Base-by-base conservation (phyloP, 2,888 invertebrate genomes). In the Volucella inanis region DNA sequence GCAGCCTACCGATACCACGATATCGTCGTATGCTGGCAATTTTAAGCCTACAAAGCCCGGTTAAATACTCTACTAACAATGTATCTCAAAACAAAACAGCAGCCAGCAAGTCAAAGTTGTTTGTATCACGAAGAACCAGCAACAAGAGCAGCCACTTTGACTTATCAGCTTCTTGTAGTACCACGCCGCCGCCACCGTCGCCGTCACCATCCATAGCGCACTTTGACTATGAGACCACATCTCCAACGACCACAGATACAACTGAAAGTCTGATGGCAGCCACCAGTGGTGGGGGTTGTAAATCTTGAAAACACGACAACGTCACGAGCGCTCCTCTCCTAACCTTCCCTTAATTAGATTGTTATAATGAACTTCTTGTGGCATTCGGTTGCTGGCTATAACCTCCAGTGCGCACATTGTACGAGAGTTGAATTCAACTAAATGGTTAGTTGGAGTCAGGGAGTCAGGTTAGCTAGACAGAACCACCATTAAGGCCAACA, bases 341-440 rank as follows among this genome's bases (percentile, higher is more conserved):
- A 85, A 68, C 85, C 85, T 85, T 81, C 85, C 85, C 87, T 87
- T 88, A 88, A 88, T 88, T 88, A 88, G 88, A 88, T 88, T 88
- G 88, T 88, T 88, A 88, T 87, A 87, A 88, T 88, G 87, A 88
- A 88, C 87, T 87, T 81, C 88, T 87, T 87, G 87, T 88, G 88
- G 87, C 87, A 84, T 87, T 82, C 81, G 8, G 55, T 45, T 77
- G 81, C 70, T 80, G 71, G 80, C 43, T 64, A 86, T 78, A 85
- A 72, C 85, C 81, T 64, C 72, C 65, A 68, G 72, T 41, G 71
- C n/a, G 45, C 31, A 31, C 31, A 31, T 31, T 38, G 43, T n/a
- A 47, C 52, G 18, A 52, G 9, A 72, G 62, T 78, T 74, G 74
- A 74, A 78, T 83, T 68, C 77, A 68, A 62, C 76, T 77, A 85